Percentiles rank a stretch among this genome's conserved stretches.
These are phyloP conservation scores for Caenorhabditis parvicauda DNA, from an alignment of 2,888 invertebrate species.

Conservation along the genomic window DNA sequence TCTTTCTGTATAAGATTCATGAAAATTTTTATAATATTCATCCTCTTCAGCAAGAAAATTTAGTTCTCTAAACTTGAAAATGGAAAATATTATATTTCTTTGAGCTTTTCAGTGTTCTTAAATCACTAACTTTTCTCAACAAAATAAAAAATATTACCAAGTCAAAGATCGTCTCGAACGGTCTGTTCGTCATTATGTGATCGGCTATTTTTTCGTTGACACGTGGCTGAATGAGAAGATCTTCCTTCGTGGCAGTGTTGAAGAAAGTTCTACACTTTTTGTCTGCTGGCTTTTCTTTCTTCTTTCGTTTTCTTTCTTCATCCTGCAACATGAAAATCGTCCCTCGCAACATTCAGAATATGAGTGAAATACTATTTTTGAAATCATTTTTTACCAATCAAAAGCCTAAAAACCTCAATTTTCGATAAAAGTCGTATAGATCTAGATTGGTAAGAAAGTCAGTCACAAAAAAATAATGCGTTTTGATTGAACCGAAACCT, in stretches of 20 bases:
- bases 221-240: slow-evolving; percentile 28
- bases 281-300: slow-evolving; percentile 18
- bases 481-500: no score
- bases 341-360: no score
- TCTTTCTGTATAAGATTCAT: no score
- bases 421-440: no score
- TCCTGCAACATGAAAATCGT: slow-evolving; percentile 8
- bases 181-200: slow-evolving; percentile 22
- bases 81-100: neutral
- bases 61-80: no score
- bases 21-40: no score
- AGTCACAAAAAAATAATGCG: no score
- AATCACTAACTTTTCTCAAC: no score
- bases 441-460: no score
- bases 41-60: no score
- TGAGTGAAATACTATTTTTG: neutral
- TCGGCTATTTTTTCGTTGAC: slow-evolving; percentile 40
- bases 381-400: neutral
- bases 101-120: no score
- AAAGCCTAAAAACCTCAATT: neutral
- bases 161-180: slow-evolving; percentile 20
- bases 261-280: slow-evolving; percentile 30
- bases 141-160: slow-evolving; percentile 17
- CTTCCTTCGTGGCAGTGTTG: slow-evolving; percentile 26
- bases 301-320: slow-evolving; percentile 25